Evolutionary conservation across 1,140 invertebrate species (phyloP).

Genomic region (Drosophila elegans): DNA sequence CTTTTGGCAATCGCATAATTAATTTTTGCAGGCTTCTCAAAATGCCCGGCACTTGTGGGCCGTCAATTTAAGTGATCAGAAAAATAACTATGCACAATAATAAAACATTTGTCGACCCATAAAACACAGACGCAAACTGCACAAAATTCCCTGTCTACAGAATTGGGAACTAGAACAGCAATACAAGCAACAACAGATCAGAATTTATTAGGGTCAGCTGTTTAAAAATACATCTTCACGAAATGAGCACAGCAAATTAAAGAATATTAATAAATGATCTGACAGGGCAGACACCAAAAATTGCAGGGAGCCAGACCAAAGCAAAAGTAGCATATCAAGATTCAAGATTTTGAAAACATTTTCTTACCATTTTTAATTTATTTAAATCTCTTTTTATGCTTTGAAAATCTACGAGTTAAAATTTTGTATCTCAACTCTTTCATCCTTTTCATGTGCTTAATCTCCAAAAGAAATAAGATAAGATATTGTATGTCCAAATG

Average conservation of each 20-base stretch:
- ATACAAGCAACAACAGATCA: constrained; percentile 23
- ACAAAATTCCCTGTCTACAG: constrained; percentile 7
- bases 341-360: too few species aligned
- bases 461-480: constrained; percentile 10
- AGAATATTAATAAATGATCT: constrained; percentile 25
- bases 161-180: constrained; percentile 20
- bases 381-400: too few species aligned
- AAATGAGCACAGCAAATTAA: constrained; percentile 6
- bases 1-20: constrained; percentile 48
- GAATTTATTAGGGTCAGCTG: constrained; percentile 49
- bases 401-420: too few species aligned
- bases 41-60: constrained; percentile 8
- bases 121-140: constrained; percentile 26
- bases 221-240: constrained; percentile 46
- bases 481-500: constrained; percentile 6
- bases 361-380: too few species aligned
- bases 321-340: background rate
- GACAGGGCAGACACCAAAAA: background rate
- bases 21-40: constrained; percentile 29
- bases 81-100: constrained; percentile 15
- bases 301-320: background rate
- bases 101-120: constrained; percentile 16
- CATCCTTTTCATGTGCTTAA: background rate
- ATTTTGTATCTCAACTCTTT: constrained; percentile 3
- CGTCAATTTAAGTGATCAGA: constrained; percentile 24